Evolutionary conservation across 37 sponge, comb jelly and placozoan species (phyloP), one percentile per base, ranked within the genome.

Genomic region (Hormiphora californensis): DNA sequence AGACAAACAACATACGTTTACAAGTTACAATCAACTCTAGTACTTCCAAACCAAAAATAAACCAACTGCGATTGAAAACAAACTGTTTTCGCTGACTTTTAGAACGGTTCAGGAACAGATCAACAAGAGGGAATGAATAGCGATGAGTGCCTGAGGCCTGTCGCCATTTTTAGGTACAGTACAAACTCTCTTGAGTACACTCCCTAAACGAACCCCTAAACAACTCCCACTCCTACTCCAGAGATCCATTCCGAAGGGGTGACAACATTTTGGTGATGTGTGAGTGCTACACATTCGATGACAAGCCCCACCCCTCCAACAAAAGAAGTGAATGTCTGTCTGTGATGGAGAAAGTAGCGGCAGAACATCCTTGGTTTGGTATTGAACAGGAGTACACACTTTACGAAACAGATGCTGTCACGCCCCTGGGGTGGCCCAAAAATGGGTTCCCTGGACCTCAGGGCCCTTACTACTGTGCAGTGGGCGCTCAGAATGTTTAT

Each of bases 351-450:
- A 54, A 85, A 1, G 87, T 59, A 17, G 87, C 87, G 19, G 81
- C 85, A n/a, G 53, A 73, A 22, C 35, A 88, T 22, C 97, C 97
- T 0, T 94, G 93, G 97, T 96, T 96, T 54, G 97, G 94, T 0
- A 94, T 94, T 12, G 97, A 94, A 63, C 97, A 94, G 61, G 97
- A 94, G 87, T 94, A 94, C 89, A 89, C 90, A 1, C 63, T 94
- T 30, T 36, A 88, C 8, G 92, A 91, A 37, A 39, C 54, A 2
- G 23, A 55, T 8, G 95, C 89, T 69, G 88, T 87, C 0, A 69
- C 88, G 25, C 93, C 93, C 0, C 90, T 87, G 44, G 92, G 94
- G n/a, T 96, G 97, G 97, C 97, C 97, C 3, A 91, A 92, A 63
- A 35, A 68, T 23, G 97, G 97, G 0, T 96, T 68, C 86, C 97